Percentiles rank a stretch among this genome's conserved stretches.
Evolutionary conservation across 2,113 vertebrate species (phyloP).

Genomic region (Pyrgilauda ruficollis): DNA sequence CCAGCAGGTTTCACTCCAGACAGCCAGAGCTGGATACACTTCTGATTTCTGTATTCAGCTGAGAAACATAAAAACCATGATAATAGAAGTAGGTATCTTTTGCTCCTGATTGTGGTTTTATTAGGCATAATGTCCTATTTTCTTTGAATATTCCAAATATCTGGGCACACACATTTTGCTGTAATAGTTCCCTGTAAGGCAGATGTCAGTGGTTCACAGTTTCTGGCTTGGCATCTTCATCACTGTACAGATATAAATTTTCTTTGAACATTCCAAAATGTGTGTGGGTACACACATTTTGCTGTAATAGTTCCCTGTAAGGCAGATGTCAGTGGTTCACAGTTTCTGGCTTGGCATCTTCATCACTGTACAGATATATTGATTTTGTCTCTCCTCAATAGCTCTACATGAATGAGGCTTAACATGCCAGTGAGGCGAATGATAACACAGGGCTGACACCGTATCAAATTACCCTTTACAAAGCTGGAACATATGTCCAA

Average conservation of each 20-base stretch:
- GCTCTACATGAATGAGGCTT: neutral
- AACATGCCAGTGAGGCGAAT: neutral
- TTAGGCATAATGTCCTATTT: neutral
- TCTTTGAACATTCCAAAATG: neutral
- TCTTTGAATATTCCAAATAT: neutral
- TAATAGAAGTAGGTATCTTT: neutral
- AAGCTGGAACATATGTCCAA: conserved; percentile 50
- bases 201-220: neutral
- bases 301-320: neutral
- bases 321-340: neutral
- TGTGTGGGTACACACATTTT: neutral
- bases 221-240: neutral
- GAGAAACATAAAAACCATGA: neutral
- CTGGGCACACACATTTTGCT: neutral
- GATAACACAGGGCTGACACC: conserved; percentile 31
- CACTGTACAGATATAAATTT: neutral
- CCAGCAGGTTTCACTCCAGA: neutral
- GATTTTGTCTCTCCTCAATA: conserved; percentile 16
- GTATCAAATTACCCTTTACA: conserved; percentile 46
- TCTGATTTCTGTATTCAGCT: neutral
- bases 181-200: neutral
- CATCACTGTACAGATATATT: neutral
- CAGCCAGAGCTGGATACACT: neutral
- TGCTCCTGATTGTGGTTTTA: neutral
- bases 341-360: neutral